A percentile compares a stretch with the other conserved stretches of the same genome.
These are phyloP conservation scores for Tenthredo mesomela DNA, from an alignment of 2,888 invertebrate species.

Conservation along the genomic window DNA sequence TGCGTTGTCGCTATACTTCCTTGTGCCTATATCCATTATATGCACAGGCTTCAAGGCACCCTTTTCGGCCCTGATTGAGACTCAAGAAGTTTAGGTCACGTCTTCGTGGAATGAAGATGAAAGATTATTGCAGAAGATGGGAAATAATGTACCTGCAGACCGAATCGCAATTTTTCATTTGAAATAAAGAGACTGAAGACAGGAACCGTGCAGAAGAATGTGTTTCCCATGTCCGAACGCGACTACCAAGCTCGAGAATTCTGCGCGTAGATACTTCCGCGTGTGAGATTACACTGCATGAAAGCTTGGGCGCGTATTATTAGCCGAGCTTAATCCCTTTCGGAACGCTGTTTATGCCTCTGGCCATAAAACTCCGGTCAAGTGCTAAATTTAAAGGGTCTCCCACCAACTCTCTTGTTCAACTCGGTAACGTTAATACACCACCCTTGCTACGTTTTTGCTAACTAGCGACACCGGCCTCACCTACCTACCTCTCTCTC, in stretches of 20 bases:
- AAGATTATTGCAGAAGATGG: background rate
- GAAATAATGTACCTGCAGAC: background rate
- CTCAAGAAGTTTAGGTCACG: background rate
- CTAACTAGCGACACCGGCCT: constrained; percentile 10
- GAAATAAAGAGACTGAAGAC: background rate
- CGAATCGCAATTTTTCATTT: background rate
- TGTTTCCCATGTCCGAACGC: background rate
- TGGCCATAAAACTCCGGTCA: constrained; percentile 40
- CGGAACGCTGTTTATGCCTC: constrained; percentile 44
- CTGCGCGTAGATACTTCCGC: constrained; percentile 11
- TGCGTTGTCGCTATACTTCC: constrained; percentile 1
- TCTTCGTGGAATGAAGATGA: too few species aligned
- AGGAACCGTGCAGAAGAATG: background rate
- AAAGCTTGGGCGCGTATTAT: constrained; percentile 19
- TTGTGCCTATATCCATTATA: background rate
- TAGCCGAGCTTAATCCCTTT: constrained; percentile 46
- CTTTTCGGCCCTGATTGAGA: background rate
- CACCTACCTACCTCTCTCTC: too few species aligned
- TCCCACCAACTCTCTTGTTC: background rate
- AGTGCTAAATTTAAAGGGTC: constrained; percentile 46
- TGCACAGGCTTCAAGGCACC: constrained; percentile 1
- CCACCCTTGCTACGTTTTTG: constrained; percentile 38
- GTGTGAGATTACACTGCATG: constrained; percentile 10
- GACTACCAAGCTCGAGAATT: background rate
- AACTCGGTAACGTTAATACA: background rate